phyloP scores from a whole-genome alignment of 2,797 vertebrate genomes.

The Mustela erminea region DNA sequence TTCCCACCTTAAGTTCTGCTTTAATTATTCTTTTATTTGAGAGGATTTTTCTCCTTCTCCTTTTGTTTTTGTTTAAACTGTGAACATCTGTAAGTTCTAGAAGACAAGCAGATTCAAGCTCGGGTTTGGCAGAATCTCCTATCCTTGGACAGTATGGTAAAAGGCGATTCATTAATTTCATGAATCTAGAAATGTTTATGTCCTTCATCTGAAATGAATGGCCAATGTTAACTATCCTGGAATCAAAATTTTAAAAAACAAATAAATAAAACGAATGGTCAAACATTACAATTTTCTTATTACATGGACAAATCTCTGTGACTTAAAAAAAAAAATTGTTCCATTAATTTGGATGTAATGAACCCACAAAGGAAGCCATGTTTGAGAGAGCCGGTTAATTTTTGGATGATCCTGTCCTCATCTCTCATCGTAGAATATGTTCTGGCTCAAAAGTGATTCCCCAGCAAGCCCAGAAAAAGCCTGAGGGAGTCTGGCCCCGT shows the following conservation, averaged over 20 bases:
- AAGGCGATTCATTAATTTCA: conserved; percentile 40
- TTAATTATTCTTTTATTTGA: conserved; percentile 25
- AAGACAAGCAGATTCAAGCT: background rate
- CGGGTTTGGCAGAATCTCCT: background rate
- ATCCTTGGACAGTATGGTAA: background rate
- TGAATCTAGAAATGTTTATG: background rate
- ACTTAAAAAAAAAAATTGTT: conserved; percentile 30
- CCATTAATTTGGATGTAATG: conserved; percentile 27
- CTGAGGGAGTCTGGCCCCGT: conserved; percentile 22
- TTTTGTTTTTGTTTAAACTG: conserved; percentile 53
- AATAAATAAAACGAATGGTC: background rate
- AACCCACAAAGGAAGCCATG: background rate
- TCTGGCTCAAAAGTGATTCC: conserved; percentile 47
- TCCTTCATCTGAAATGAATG: conserved; percentile 37
- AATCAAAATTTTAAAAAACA: background rate
- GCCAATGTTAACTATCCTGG: background rate
- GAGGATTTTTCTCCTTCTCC: background rate
- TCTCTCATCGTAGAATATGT: conserved; percentile 27
- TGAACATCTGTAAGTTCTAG: background rate
- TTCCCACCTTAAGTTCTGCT: background rate
- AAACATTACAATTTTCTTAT: conserved; percentile 13
- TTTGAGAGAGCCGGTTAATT: background rate
- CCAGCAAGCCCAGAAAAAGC: conserved; percentile 50
- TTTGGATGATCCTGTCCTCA: background rate
- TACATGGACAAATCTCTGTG: conserved; percentile 28